These are phyloP conservation scores for Sisor rabdophorus DNA, from an alignment of 2,113 vertebrate genomes.

Conservation along the genomic window DNA sequence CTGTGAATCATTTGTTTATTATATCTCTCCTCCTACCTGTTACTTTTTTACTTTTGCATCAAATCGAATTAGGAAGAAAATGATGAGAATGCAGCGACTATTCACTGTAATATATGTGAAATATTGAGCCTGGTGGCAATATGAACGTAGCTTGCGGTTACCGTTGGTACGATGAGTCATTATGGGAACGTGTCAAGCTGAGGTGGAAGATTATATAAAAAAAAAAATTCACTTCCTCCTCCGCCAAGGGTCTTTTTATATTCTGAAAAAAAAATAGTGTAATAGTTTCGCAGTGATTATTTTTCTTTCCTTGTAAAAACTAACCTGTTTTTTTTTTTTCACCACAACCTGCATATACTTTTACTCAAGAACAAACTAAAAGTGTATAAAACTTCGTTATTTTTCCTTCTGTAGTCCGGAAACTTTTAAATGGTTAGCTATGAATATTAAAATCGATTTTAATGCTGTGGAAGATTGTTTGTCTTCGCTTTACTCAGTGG, in stretches of 20 bases:
- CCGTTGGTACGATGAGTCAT: slow-evolving; percentile 22
- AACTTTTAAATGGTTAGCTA: slow-evolving; percentile 9
- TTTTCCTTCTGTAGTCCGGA: not conserved
- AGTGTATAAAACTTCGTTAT: not conserved
- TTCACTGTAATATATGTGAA: slow-evolving; percentile 5
- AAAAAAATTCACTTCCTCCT: slow-evolving; percentile 11
- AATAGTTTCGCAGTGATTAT: slow-evolving; percentile 17
- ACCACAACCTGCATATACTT: not conserved
- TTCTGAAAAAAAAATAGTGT: not conserved
- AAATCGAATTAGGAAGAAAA: slow-evolving; percentile 6
- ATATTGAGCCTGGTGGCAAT: slow-evolving; percentile 19
- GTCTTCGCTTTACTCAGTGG: no score
- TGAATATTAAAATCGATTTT: slow-evolving; percentile 21
- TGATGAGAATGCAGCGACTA: slow-evolving; percentile 20
- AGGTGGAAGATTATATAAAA: slow-evolving; percentile 19
- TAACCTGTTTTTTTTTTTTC: no score
- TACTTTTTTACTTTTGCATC: slow-evolving; percentile 4
- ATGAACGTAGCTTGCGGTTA: slow-evolving; percentile 23
- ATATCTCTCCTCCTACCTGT: slow-evolving; percentile 7
- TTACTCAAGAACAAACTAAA: not conserved
- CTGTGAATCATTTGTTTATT: not conserved
- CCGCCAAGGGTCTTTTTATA: slow-evolving; percentile 1
- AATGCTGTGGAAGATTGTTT: not conserved
- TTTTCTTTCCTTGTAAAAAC: not conserved
- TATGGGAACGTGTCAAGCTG: slow-evolving; percentile 26